Conservation (phyloP, 2,888 invertebrate genomes). For the Orthonychiurus folsomi region DNA sequence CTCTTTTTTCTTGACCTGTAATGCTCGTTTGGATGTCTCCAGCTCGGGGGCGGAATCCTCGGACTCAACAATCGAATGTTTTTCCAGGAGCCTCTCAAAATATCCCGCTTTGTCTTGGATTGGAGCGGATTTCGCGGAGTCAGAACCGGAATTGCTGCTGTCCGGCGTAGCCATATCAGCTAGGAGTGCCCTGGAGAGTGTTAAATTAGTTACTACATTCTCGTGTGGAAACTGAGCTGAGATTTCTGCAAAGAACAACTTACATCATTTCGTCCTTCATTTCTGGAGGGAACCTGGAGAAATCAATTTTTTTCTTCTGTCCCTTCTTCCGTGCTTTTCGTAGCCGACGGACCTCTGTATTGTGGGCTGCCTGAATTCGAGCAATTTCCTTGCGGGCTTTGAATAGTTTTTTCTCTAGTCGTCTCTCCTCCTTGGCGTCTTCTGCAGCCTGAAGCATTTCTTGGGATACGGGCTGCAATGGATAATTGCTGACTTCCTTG, state of each 20-base stretch:
- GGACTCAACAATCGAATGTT: neutral
- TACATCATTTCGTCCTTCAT: slow-evolving; percentile 10
- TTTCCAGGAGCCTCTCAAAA: neutral
- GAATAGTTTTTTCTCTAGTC: slow-evolving; percentile 4
- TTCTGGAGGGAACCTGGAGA: slow-evolving; percentile 7
- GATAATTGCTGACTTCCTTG: slow-evolving; percentile 31
- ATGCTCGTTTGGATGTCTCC: too few relatives aligned
- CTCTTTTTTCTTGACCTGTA: too few relatives aligned
- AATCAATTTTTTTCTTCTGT: slow-evolving; percentile 6
- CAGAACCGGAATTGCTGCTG: neutral
- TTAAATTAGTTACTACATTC: neutral
- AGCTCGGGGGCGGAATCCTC: too few relatives aligned
- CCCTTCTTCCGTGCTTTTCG: neutral
- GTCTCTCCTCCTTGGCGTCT: neutral
- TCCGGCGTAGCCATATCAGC: neutral
- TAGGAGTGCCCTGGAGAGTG: neutral
- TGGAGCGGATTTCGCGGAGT: neutral
- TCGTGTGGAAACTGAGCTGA: too few relatives aligned
- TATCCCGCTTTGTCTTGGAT: neutral
- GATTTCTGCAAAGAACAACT: slow-evolving; percentile 2
- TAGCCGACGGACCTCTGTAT: neutral
- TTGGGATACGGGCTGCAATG: slow-evolving; percentile 13
- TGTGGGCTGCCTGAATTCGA: neutral
- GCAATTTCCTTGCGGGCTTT: neutral
- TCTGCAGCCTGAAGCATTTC: slow-evolving; percentile 2